Conservation (phyloP, 2,888 invertebrate genomes). For the Lutraria lutraria region DNA sequence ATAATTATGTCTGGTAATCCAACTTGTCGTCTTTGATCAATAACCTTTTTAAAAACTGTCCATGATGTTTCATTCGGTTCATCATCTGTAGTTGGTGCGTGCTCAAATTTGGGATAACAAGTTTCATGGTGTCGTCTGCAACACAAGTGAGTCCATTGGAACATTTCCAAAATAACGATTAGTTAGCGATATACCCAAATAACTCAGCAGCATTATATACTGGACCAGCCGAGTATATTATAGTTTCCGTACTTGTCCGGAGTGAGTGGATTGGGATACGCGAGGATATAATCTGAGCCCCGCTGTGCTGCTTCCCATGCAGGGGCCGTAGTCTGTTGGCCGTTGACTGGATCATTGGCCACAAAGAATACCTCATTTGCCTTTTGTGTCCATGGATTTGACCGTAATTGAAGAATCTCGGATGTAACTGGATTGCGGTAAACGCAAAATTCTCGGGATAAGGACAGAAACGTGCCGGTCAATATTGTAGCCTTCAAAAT, state of each 20-base stretch:
- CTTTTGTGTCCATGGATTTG: conserved; percentile 59
- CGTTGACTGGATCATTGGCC: conserved; percentile 73
- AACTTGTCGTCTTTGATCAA: conserved; percentile 66
- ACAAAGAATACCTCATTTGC: conserved; percentile 73
- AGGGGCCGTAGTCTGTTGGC: conserved; percentile 11
- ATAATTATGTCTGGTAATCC: conserved; percentile 70
- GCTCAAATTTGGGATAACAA: conserved; percentile 62
- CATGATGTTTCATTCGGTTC: conserved; percentile 74
- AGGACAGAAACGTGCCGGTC: conserved; percentile 66
- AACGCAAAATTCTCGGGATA: conserved; percentile 71
- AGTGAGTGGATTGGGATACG: conserved; percentile 70
- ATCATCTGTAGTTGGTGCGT: conserved; percentile 65
- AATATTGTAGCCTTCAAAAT: conserved; percentile 74
- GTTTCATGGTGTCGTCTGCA: conserved; percentile 64
- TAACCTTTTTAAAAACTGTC: conserved; percentile 69
- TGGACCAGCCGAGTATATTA: conserved; percentile 70
- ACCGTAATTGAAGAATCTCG: conserved; percentile 65
- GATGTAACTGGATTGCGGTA: conserved; percentile 68
- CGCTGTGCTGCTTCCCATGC: conserved; percentile 46
- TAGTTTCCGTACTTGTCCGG: conserved; percentile 64
- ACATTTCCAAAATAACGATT: conserved; percentile 69
- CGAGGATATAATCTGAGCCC: conserved; percentile 57
- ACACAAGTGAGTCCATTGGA: conserved; percentile 61
- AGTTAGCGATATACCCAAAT: conserved; percentile 65
- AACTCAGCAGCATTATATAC: conserved; percentile 68